Conservation (phyloP, 2,888 invertebrate species). For the Fissipunctia ypsillon region DNA sequence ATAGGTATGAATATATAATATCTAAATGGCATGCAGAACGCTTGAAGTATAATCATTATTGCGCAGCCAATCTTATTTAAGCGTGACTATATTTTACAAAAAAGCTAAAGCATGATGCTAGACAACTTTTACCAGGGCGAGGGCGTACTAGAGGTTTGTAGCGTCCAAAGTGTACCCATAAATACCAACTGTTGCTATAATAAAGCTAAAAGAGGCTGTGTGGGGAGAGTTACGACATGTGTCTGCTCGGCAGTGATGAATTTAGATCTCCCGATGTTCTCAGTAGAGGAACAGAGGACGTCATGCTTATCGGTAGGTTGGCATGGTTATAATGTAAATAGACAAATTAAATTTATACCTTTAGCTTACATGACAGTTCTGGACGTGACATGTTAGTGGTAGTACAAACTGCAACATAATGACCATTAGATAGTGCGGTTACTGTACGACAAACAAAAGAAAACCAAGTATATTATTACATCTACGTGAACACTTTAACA, state of each 20-base stretch:
- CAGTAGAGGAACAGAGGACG: conserved; percentile 80
- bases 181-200: conserved; percentile 89
- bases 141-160: conserved; percentile 89
- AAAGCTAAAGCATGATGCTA: conserved; percentile 91
- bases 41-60: conserved; percentile 91
- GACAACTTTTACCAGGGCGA: conserved; percentile 90
- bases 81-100: conserved; percentile 91
- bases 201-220: conserved; percentile 89
- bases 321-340: conserved; percentile 88
- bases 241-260: conserved; percentile 86
- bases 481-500: conserved; percentile 89
- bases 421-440: conserved; percentile 91
- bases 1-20: conserved; percentile 90
- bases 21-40: conserved; percentile 91
- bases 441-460: conserved; percentile 90
- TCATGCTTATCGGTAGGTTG: conserved; percentile 86
- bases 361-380: conserved; percentile 91
- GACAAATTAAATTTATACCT: conserved; percentile 90
- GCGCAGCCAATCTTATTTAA: conserved; percentile 91
- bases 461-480: conserved; percentile 88
- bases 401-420: conserved; percentile 91
- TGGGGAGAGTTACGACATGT: conserved; percentile 85
- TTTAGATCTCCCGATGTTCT: conserved; percentile 78
- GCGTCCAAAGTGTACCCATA: conserved; percentile 90
- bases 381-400: conserved; percentile 91